phyloP scores from a whole-genome alignment of 2,888 invertebrate species.

The Cenopis cana region DNA sequence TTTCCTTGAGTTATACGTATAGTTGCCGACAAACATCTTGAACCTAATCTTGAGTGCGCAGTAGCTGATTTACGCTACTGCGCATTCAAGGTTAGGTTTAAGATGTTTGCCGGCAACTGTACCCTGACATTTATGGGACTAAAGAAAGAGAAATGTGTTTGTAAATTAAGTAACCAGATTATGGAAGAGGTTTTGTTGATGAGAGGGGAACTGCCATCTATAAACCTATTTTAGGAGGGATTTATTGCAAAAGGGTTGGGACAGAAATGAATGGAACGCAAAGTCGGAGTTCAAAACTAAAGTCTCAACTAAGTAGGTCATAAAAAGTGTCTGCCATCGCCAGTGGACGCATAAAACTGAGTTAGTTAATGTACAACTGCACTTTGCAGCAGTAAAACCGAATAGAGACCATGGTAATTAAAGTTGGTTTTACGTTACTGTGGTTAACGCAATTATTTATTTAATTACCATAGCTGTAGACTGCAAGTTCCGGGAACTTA shows the following conservation, averaged over 20 bases:
- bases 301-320: constrained; percentile 43
- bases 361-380: constrained; percentile 42
- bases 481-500: too few species aligned
- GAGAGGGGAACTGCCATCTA: constrained; percentile 66
- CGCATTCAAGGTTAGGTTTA: too few species aligned
- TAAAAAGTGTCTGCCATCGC: constrained; percentile 36
- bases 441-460: not conserved
- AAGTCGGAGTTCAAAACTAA: constrained; percentile 40
- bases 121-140: constrained; percentile 73
- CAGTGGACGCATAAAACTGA: constrained; percentile 39
- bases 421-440: constrained; percentile 17
- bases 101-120: too few species aligned
- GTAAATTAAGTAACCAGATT: constrained; percentile 77
- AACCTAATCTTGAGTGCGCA: too few species aligned
- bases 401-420: constrained; percentile 29
- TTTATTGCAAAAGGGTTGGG: constrained; percentile 72
- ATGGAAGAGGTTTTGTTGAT: constrained; percentile 72
- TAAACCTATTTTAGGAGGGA: constrained; percentile 74
- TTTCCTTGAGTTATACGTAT: constrained; percentile 70
- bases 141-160: constrained; percentile 76
- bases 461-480: not conserved
- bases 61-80: too few species aligned
- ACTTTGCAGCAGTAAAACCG: constrained; percentile 36
- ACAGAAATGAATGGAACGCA: constrained; percentile 57
- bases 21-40: too few species aligned